Conservation (phyloP, 2,113 vertebrate species). For the Tragelaphus strepsiceros region DNA sequence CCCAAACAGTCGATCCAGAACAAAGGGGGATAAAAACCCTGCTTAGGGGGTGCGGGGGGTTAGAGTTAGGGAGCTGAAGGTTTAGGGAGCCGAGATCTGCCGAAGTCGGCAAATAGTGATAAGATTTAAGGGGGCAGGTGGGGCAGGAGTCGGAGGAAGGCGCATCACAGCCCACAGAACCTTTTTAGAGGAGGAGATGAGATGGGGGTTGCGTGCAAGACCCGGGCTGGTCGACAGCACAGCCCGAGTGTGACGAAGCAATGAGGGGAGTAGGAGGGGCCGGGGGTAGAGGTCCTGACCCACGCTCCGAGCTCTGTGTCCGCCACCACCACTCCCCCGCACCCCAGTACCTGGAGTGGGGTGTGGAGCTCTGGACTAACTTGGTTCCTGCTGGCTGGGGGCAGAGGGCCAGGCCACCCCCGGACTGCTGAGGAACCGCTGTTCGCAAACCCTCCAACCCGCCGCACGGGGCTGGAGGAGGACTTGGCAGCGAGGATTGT, state of each 20-base stretch:
- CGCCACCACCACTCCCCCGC: fast-evolving
- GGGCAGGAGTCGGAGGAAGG: neutral
- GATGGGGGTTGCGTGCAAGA: neutral
- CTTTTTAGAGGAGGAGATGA: neutral
- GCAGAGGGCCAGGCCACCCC: no score
- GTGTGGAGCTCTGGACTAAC: neutral
- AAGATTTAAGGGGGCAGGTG: no score
- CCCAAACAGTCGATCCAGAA: neutral
- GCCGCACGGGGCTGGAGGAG: neutral
- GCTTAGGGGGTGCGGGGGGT: no score
- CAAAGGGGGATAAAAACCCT: neutral
- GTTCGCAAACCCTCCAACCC: neutral
- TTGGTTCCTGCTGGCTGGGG: neutral
- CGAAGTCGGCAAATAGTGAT: neutral
- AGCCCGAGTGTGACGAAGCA: neutral
- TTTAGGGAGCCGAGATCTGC: neutral
- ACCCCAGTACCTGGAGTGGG: fast-evolving
- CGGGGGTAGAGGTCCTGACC: neutral
- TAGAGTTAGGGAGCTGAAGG: no score
- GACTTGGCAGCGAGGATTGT: neutral
- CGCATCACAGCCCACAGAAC: neutral
- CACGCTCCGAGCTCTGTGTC: neutral
- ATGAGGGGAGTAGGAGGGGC: neutral
- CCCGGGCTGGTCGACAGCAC: neutral
- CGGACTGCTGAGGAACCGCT: neutral